Base-by-base conservation (phyloP, 1,140 invertebrate species). In the Caenorhabditis briggsae region DNA sequence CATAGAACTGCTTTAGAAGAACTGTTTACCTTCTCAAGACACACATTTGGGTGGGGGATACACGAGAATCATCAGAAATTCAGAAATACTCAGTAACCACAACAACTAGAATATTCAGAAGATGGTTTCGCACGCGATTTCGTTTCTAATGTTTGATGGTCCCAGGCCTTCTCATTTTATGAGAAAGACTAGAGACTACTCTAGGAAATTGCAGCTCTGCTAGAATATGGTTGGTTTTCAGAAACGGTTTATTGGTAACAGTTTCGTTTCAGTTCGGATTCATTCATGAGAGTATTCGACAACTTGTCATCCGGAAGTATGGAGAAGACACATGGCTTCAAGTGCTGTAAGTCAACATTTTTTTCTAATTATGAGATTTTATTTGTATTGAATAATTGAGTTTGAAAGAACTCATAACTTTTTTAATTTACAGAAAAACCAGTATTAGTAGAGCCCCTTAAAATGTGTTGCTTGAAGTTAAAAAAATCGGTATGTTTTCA, bases 221-320 rank as follows among this genome's bases (percentile, higher is more conserved):
- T 14, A 53, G 50, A 53, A 14, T 53, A 59, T 59, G 58, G 56
- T 59, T 16, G 9, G 20, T 59, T 5, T 59, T 0, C n/a, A 59
- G 18, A 59, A 16, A n/a, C n/a, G 18, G 3, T 59, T 23, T 23
- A 9, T n/a, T 20, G 16, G 20, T 33, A n/a, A 82, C 56, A 41
- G 16, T 58, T 59, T 18, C 9, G 14, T 65, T 88, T 88, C 25
- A 88, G 87, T 88, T 88, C 46, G 87, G 87, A 41, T 88, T 88
- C 74, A 88, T 88, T 84, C 87, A 88, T 74, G 87, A 88, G 56
- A 88, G 86, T 53, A 88, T 88, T 64, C 85, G 87, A 20, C 87
- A 88, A 55, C 64, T 88, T 33, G 78, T 88, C 9, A 70, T 88
- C 41, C 50, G 87, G 7, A 88, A 88, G 53, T 88, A 88, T 74